phyloP scores from a whole-genome alignment of 2,797 vertebrate genomes.

The Sylvilagus floridanus region DNA sequence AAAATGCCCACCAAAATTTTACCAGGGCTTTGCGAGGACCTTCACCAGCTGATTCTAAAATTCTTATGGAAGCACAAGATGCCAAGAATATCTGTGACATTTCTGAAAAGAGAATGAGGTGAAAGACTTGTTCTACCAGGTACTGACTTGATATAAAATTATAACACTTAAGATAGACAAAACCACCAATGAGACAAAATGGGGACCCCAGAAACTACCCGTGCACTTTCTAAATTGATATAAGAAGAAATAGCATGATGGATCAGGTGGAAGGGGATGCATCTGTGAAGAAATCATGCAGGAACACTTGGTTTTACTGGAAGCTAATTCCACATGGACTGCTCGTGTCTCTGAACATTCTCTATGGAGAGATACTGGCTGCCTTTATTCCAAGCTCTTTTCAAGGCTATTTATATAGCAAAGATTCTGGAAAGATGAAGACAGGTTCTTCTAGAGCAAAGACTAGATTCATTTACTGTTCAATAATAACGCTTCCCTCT shows the following conservation, averaged over 20 bases:
- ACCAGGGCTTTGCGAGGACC: too few species aligned
- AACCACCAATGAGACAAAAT: not conserved
- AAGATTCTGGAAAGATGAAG: not conserved
- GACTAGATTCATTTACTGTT: conserved; percentile 12
- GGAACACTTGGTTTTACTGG: not conserved
- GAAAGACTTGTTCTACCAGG: too few species aligned
- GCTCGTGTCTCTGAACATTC: not conserved
- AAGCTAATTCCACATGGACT: not conserved
- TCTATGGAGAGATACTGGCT: not conserved
- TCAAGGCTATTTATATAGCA: not conserved
- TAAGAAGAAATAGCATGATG: not conserved
- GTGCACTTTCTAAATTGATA: too few species aligned
- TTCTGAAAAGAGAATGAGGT: too few species aligned
- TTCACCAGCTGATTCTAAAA: too few species aligned
- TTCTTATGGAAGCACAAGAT: too few species aligned
- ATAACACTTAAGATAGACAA: not conserved
- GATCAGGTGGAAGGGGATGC: not conserved
- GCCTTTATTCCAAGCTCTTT: conserved; percentile 35
- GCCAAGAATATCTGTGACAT: too few species aligned
- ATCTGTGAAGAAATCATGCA: not conserved
- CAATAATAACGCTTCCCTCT: not conserved
- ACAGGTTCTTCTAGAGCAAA: not conserved
- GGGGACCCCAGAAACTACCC: too few species aligned
- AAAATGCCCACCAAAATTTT: too few species aligned
- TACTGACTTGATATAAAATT: too few species aligned